Evolutionary conservation across 1,140 invertebrate species (phyloP), one percentile per base, ranked within the genome.

Genomic region (Drosophila insularis): DNA sequence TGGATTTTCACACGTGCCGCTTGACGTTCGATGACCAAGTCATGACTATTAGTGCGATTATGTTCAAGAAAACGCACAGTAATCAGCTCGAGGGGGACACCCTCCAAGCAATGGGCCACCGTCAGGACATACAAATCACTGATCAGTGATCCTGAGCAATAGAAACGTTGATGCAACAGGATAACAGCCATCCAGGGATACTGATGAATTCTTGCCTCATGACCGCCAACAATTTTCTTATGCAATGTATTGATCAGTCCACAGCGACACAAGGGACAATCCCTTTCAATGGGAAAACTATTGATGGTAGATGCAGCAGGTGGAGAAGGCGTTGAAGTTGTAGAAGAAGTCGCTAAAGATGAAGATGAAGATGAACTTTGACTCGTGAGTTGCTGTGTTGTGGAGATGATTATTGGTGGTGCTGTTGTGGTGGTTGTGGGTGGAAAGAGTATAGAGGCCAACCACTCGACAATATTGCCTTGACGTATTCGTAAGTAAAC

Each of bases 101-200:
- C 87, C 23, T 81, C 71, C 7, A 91, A 73, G 46, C 90, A 91
- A 23, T 91, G 90, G 0, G 81, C 85, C 4, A 90, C 90, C 1
- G 90, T 91, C 0, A 91, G 61, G 31, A 91, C 77, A 40, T 86
- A 89, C 13, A 90, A 92, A 31, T 93, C 92, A 5, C 93, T 94
- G 79, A 96, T 95, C 39, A 97, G 90, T 7, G 94, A 95, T 1
- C 94, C 95, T 1, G 95, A 95, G 86, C 96, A 97, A 74, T 96
- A 95, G 91, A 96, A 96, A 63, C 94, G 93, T 2, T 94, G 94
- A 46, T 93, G 93, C 81, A 95, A 95, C 64, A 93, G 92, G 14
- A 97, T 91, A 27, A 94, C 94, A 1, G 94, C 95, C 80, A 96
- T 94, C 96, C 96, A 97, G 0, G 96, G 96, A 81, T 96, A 96